Base-by-base conservation (phyloP, 2,888 invertebrate genomes). In the Andrena hattorfiana region DNA sequence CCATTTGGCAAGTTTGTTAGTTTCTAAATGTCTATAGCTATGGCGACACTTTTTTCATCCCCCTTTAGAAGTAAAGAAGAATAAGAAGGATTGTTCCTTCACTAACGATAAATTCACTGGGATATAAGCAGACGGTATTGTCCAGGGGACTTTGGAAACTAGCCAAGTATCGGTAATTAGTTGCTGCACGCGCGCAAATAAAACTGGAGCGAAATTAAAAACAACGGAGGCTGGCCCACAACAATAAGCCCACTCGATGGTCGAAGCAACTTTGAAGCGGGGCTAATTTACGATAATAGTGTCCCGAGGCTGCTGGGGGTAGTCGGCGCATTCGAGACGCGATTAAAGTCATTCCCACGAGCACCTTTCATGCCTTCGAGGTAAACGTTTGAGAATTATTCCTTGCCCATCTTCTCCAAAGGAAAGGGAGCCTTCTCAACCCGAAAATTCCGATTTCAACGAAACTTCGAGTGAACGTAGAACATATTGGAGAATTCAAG, bases 151-250 rank as follows among this genome's bases (percentile, higher is more conserved):
- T 68, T 75, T 71, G 80, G 70, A 68, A 71, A 51, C 62, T 75
- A 7, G 59, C 73, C 79, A 71, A 64, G 75, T 80, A 80, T 80
- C 82, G 80, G 75, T 82, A 80, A 82, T 82, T 80, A 82, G 80
- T 80, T 70, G 62, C 71, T 75, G 82, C 63, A 75, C 54, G 80
- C 28, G 67, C 75, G 70, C 80, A 80, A 82, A 82, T 75, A 42
- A 80, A 82, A 80, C 67, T 80, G 48, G 68, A 80, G 71, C 82
- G 82, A 82, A 82, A 80, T 82, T 82, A 82, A 82, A 16, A 80
- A 82, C 80, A 79, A 74, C 74, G 67, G 62, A 70, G 77, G 48
- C 67, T n/a, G 71, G 54, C 49, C 30, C 69, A 42, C 42, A 71
- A 69, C 73, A 74, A 79, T 82, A 74, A 74, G 80, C 74, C 59